Evolutionary conservation across 2,797 vertebrate genomes (phyloP).

Genomic region (Graptemys geographica): DNA sequence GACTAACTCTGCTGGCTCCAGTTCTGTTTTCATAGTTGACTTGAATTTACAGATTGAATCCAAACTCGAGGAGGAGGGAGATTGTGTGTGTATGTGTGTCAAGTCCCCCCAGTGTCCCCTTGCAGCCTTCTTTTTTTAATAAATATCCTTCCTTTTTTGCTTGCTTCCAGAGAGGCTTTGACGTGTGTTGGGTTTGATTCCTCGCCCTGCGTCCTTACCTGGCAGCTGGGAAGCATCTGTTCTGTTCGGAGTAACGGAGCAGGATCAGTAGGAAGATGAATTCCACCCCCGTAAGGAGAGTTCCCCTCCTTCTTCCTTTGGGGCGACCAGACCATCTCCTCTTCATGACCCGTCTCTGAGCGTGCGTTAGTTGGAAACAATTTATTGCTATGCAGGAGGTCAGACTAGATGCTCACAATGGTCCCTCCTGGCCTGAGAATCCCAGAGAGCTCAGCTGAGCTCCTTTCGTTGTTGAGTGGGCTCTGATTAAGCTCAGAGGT

Average conservation of each 20-base stretch:
- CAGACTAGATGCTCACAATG: background rate
- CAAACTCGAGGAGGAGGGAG: background rate
- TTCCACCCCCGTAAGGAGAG: no score
- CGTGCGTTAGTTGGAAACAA: background rate
- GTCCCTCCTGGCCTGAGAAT: background rate
- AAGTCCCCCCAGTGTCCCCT: background rate
- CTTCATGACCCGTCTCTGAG: background rate
- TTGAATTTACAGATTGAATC: background rate
- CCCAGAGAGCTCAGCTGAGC: background rate
- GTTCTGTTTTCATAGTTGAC: background rate
- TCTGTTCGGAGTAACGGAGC: background rate
- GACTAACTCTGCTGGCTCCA: background rate
- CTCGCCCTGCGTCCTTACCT: rapidly evolving
- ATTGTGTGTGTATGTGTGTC: background rate
- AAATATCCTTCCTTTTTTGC: background rate
- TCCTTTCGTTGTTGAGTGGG: background rate
- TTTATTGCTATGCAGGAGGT: background rate
- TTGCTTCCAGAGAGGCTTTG: background rate
- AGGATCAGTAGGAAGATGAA: slow-evolving; percentile 45
- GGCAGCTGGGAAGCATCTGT: background rate
- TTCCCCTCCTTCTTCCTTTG: background rate
- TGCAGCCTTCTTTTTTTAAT: background rate
- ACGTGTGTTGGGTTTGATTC: background rate
- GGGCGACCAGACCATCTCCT: background rate
- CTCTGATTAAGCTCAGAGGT: background rate